Percentiles rank a stretch among this genome's conserved stretches.
Conservation (phyloP, 2,797 vertebrate species). For the Betta splendens region DNA sequence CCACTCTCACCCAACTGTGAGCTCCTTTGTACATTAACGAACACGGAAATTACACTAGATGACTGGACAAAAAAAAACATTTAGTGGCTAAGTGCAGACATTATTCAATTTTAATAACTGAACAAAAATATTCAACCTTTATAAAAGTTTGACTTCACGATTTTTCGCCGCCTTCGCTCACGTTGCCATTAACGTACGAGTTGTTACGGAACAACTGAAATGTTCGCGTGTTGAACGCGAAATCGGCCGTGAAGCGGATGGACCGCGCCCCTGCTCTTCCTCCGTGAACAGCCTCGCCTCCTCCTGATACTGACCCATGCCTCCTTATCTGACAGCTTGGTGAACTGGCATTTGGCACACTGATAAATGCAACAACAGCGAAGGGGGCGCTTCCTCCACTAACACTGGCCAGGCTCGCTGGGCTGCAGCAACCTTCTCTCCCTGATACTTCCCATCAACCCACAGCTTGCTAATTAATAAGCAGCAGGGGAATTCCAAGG, state of each 20-base stretch:
- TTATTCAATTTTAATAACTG: too few species aligned
- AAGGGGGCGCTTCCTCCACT: constrained; percentile 46
- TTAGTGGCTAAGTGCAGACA: too few species aligned
- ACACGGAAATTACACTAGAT: too few species aligned
- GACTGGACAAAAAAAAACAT: too few species aligned
- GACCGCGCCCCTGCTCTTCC: constrained; percentile 20
- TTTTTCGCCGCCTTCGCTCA: too few species aligned
- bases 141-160: too few species aligned
- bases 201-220: too few species aligned
- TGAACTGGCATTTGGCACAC: constrained; percentile 54
- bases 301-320: constrained; percentile 48
- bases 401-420: constrained; percentile 31
- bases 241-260: not conserved
- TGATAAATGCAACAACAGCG: constrained; percentile 31
- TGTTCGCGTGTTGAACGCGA: too few species aligned
- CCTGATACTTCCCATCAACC: constrained; percentile 55
- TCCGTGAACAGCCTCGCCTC: constrained; percentile 43
- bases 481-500: constrained; percentile 59
- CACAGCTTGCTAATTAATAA: constrained; percentile 60
- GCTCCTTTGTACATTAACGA: too few species aligned
- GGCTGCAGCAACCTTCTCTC: constrained; percentile 49
- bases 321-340: constrained; percentile 34
- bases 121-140: too few species aligned
- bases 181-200: too few species aligned
- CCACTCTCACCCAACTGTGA: too few species aligned